These are phyloP conservation scores for Vanessa atalanta DNA, from an alignment of 1,140 invertebrate genomes.

Conservation along the genomic window DNA sequence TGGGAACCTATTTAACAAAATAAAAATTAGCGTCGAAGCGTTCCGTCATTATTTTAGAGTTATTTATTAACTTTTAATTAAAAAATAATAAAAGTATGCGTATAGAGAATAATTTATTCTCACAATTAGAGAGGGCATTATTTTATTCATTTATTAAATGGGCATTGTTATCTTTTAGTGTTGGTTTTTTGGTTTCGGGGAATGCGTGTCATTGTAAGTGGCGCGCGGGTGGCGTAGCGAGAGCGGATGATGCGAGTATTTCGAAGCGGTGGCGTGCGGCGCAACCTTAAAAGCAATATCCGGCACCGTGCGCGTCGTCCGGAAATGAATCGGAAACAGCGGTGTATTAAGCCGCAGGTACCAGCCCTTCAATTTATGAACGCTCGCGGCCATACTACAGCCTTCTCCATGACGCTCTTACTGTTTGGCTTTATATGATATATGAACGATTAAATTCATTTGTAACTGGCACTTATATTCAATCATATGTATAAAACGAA, in stretches of 20 bases:
- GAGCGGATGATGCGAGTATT: slow-evolving; percentile 41
- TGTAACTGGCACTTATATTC: slow-evolving; percentile 47
- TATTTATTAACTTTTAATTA: too few relatives aligned
- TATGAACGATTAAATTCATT: slow-evolving; percentile 64
- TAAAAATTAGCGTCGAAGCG: slow-evolving; percentile 9
- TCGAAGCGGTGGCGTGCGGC: slow-evolving; percentile 69
- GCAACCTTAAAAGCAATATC: slow-evolving; percentile 82
- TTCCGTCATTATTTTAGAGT: slow-evolving; percentile 2
- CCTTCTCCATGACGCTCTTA: slow-evolving; percentile 50
- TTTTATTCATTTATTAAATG: too few relatives aligned
- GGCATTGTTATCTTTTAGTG: background rate
- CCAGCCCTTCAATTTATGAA: slow-evolving; percentile 80
- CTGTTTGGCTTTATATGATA: slow-evolving; percentile 54
- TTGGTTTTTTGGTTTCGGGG: background rate
- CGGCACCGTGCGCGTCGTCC: slow-evolving; percentile 74
- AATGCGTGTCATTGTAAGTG: slow-evolving; percentile 30
- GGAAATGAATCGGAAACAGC: slow-evolving; percentile 82
- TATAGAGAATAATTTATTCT: too few relatives aligned
- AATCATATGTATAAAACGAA: background rate
- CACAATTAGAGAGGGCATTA: too few relatives aligned
- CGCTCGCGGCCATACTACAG: slow-evolving; percentile 68
- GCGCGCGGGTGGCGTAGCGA: slow-evolving; percentile 23
- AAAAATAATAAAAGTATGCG: too few relatives aligned
- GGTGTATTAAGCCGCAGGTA: slow-evolving; percentile 81
- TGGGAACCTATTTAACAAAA: slow-evolving; percentile 20